A percentile compares a stretch with the other conserved stretches of the same genome.
These are phyloP conservation scores for Aphrocallistes beatrix DNA, from an alignment of 37 sponge, comb jelly and placozoan species.

Conservation along the genomic window DNA sequence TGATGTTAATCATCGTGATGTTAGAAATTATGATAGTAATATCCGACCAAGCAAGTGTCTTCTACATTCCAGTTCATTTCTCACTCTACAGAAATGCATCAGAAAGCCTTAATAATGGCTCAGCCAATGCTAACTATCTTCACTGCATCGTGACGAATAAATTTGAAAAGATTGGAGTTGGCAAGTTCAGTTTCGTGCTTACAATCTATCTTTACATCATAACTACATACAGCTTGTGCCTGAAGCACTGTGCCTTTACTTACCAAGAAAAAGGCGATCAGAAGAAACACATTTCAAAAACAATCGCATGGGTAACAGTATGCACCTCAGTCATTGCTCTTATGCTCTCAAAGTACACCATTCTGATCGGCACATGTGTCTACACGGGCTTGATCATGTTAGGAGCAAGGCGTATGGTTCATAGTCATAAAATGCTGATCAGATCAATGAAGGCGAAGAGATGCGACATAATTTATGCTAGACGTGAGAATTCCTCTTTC, in stretches of 20 bases:
- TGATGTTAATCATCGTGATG: background rate
- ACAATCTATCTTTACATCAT: background rate
- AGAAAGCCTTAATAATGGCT: background rate
- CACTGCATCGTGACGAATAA: background rate
- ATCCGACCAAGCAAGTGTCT: background rate
- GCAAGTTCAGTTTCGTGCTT: background rate
- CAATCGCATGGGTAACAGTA: background rate
- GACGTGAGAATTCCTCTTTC: background rate
- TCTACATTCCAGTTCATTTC: background rate
- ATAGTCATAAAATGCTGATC: background rate
- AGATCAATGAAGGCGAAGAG: background rate
- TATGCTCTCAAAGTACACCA: background rate
- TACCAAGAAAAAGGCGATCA: background rate
- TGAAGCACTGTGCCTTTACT: background rate
- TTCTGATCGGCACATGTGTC: background rate
- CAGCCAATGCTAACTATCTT: background rate
- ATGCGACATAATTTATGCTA: background rate
- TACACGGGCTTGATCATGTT: background rate
- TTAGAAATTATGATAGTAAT: background rate
- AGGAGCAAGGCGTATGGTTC: background rate
- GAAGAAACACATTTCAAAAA: background rate
- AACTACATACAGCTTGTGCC: background rate
- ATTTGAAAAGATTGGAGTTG: background rate
- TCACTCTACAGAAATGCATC: background rate
- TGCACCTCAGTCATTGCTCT: background rate